Conservation (phyloP, 37 sponge, comb jelly and placozoan genomes). For the Beroe ovata region DNA sequence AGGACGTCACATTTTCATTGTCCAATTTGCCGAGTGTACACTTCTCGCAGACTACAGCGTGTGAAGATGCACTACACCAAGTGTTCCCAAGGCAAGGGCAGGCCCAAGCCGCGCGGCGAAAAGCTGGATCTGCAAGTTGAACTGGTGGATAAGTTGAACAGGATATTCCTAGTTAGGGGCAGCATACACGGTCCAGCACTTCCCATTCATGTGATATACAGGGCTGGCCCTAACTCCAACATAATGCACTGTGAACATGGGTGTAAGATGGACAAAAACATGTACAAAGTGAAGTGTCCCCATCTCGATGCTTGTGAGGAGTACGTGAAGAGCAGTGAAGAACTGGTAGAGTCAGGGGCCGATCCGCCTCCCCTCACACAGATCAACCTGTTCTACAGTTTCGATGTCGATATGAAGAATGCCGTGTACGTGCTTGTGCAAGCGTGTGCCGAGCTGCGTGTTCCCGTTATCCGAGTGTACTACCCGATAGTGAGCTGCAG, state of each 20-base stretch:
- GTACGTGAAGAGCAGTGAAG: background rate
- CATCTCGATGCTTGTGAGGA: conserved; percentile 48
- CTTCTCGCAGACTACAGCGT: conserved; percentile 3
- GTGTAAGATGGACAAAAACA: conserved; percentile 23
- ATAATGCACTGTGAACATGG: conserved; percentile 54
- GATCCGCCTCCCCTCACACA: conserved; percentile 30
- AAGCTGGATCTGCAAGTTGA: conserved; percentile 39
- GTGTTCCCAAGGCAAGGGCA: background rate
- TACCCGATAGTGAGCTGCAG: background rate
- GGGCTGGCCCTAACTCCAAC: conserved; percentile 56
- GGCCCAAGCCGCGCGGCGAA: conserved; percentile 22
- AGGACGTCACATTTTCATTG: conserved; percentile 39
- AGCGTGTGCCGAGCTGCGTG: conserved; percentile 13
- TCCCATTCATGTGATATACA: conserved; percentile 27
- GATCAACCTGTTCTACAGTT: conserved; percentile 28
- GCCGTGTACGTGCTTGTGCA: conserved; percentile 9
- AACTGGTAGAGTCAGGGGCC: conserved; percentile 37
- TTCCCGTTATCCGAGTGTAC: conserved; percentile 2
- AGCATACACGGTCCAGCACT: conserved; percentile 40
- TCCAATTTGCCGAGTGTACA: conserved; percentile 40
- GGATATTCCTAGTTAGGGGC: conserved; percentile 43
- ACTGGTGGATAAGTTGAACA: conserved; percentile 57
- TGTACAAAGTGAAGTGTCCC: background rate
- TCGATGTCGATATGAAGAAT: conserved; percentile 29
- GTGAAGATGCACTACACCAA: conserved; percentile 62